A percentile compares a stretch with the other conserved stretches of the same genome.
Conservation (phyloP, 2,888 invertebrate species). For the Dynastes grantii region DNA sequence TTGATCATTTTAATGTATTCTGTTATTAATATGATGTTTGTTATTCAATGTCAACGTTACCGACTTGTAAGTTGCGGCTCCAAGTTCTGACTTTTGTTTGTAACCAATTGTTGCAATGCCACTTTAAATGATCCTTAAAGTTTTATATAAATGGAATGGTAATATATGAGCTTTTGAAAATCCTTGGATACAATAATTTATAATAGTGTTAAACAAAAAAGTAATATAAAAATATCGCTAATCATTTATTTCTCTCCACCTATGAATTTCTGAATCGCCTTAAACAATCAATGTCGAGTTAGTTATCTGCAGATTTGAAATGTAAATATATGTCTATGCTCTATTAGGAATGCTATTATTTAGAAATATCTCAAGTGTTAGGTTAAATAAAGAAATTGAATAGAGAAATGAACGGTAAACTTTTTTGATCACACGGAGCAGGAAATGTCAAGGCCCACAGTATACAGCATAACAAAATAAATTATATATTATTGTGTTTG, state of each 20-base stretch:
- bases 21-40: no score
- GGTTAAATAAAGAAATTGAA: conserved; percentile 1
- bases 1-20: no score
- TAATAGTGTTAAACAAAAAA: background rate
- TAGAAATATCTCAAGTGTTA: conserved; percentile 8
- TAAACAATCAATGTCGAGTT: background rate
- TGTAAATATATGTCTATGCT: conserved; percentile 3
- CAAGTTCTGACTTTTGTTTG: no score
- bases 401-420: background rate
- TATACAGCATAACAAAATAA: background rate
- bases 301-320: no score
- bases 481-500: background rate
- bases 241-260: background rate
- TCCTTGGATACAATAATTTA: conserved; percentile 10
- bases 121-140: no score
- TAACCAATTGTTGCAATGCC: no score
- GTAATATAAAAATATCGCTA: background rate
- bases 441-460: background rate
- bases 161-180: background rate
- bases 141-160: background rate
- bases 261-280: no score
- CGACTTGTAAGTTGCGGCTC: no score
- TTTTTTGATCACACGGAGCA: background rate
- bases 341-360: conserved; percentile 1
- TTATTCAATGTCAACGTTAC: no score